Conservation (phyloP, 2,888 invertebrate species). For the Amorpha juglandis region DNA sequence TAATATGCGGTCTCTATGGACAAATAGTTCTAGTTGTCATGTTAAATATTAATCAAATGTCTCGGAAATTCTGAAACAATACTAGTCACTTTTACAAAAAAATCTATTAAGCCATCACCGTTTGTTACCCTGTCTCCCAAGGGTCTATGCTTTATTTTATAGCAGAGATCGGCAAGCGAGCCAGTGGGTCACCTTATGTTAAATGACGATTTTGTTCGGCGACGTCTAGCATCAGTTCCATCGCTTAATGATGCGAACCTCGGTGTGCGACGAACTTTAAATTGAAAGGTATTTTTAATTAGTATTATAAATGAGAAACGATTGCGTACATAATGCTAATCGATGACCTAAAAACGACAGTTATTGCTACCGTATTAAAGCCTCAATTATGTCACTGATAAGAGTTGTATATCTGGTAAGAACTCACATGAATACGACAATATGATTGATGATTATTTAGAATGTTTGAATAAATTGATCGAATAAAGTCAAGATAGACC, state of each 20-base stretch:
- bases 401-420: neutral
- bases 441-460: neutral
- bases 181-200: too few relatives aligned
- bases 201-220: too few relatives aligned
- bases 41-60: too few relatives aligned
- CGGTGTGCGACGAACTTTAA: neutral
- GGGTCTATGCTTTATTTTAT: too few relatives aligned
- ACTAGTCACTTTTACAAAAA: too few relatives aligned
- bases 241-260: too few relatives aligned
- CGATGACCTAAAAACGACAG: neutral
- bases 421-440: neutral
- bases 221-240: neutral
- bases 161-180: too few relatives aligned
- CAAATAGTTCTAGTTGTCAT: too few relatives aligned
- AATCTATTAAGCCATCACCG: too few relatives aligned
- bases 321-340: slow-evolving; percentile 1
- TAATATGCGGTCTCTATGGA: too few relatives aligned
- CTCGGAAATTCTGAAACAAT: too few relatives aligned
- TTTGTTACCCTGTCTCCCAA: too few relatives aligned
- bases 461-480: neutral
- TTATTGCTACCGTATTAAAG: neutral
- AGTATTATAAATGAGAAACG: slow-evolving; percentile 4
- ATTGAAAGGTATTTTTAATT: neutral
- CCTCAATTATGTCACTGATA: neutral
- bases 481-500: neutral